phyloP scores from a whole-genome alignment of 2,113 vertebrate species.

The Melanerpes aurifrons region DNA sequence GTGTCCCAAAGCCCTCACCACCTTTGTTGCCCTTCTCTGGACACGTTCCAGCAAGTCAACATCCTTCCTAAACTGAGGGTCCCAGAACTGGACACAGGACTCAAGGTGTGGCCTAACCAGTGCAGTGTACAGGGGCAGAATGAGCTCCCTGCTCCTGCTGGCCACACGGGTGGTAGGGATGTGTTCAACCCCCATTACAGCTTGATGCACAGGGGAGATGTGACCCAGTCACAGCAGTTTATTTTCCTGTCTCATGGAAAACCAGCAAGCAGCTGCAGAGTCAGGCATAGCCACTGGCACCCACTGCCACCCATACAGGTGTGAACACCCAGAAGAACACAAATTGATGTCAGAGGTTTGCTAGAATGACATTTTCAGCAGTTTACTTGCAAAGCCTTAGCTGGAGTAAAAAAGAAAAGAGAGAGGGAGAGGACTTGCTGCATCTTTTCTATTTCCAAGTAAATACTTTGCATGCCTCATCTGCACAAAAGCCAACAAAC shows the following conservation, averaged over 20 bases:
- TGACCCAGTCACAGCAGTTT: accelerated
- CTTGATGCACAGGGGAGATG: background rate
- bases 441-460: background rate
- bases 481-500: background rate
- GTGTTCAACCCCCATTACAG: too few relatives aligned
- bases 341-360: background rate
- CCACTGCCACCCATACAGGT: accelerated
- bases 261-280: background rate
- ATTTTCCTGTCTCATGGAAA: accelerated
- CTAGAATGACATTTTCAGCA: background rate
- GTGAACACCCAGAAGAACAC: background rate
- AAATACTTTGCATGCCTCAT: background rate
- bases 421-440: background rate
- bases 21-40: too few relatives aligned
- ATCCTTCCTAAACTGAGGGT: too few relatives aligned
- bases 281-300: background rate
- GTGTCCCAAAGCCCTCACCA: too few relatives aligned
- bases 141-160: too few relatives aligned
- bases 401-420: background rate
- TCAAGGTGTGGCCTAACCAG: too few relatives aligned
- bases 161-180: too few relatives aligned
- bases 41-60: too few relatives aligned
- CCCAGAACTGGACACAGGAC: too few relatives aligned
- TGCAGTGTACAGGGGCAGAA: too few relatives aligned
- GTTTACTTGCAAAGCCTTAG: background rate